Conservation (phyloP, 2,113 vertebrate species). For the Dicerorhinus sumatrensis region DNA sequence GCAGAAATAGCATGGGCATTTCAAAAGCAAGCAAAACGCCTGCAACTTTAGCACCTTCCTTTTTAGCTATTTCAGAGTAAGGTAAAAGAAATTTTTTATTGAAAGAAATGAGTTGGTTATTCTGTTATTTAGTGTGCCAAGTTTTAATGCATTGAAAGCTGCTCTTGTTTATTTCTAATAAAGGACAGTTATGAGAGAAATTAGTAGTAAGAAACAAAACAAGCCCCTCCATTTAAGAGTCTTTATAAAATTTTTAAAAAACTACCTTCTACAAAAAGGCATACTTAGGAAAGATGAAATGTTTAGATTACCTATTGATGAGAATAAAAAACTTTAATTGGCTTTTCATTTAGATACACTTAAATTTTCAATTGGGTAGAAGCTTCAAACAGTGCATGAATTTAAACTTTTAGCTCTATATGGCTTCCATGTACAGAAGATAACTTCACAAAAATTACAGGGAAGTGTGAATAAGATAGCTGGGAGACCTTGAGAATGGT, state of each 20-base stretch:
- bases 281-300: neutral
- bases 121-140: neutral
- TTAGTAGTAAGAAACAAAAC: neutral
- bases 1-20: slow-evolving; percentile 23
- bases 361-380: slow-evolving; percentile 30
- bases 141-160: neutral
- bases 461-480: neutral
- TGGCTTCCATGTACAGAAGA: neutral
- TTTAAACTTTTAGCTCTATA: neutral
- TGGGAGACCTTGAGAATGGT: neutral
- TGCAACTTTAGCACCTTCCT: neutral
- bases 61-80: neutral
- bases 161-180: neutral
- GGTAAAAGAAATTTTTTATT: neutral
- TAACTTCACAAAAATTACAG: neutral
- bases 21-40: neutral
- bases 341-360: neutral
- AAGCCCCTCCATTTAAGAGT: neutral
- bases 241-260: neutral
- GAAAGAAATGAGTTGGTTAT: neutral
- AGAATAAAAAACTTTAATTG: neutral
- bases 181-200: neutral
- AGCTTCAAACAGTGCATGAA: neutral
- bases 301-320: neutral
- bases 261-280: neutral